Percentiles rank a stretch among this genome's conserved stretches.
Evolutionary conservation across 2,113 vertebrate genomes (phyloP).

Genomic region (Brachyhypopomus occidentalis): DNA sequence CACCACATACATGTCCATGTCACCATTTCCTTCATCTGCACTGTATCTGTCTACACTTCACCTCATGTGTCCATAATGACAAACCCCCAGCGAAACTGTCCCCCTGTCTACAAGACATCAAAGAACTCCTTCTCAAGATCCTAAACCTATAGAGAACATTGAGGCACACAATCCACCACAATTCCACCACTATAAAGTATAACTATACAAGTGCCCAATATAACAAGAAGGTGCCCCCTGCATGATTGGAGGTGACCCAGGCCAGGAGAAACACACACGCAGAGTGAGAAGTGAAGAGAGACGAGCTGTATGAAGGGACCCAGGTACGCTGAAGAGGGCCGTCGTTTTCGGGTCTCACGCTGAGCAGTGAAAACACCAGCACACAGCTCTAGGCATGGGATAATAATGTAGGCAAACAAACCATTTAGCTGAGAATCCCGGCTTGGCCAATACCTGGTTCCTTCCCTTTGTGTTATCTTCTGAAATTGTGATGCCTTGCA

Average conservation of each 20-base stretch:
- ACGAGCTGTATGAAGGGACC: not conserved
- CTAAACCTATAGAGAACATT: too few species aligned
- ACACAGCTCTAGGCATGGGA: not conserved
- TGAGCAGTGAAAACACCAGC: not conserved
- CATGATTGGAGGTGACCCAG: conserved; percentile 38
- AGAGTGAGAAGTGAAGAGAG: conserved; percentile 34
- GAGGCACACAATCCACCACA: too few species aligned
- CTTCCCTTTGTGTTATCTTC: conserved; percentile 50
- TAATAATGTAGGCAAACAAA: not conserved
- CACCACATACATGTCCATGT: too few species aligned
- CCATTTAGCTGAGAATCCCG: not conserved
- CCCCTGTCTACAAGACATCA: too few species aligned
- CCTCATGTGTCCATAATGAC: too few species aligned
- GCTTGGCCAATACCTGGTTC: conserved; percentile 3
- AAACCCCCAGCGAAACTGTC: too few species aligned
- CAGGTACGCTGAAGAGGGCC: not conserved
- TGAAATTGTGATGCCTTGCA: conserved; percentile 43
- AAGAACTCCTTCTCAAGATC: too few species aligned
- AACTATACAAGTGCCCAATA: too few species aligned
- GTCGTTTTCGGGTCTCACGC: not conserved
- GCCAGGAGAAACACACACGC: conserved; percentile 58
- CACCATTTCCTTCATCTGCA: too few species aligned
- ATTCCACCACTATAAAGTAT: too few species aligned
- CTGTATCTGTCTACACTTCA: too few species aligned
- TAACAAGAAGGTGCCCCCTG: too few species aligned